These are phyloP conservation scores for Protobothrops flavoviridis DNA, from an alignment of 2,113 vertebrate genomes.

Conservation along the genomic window DNA sequence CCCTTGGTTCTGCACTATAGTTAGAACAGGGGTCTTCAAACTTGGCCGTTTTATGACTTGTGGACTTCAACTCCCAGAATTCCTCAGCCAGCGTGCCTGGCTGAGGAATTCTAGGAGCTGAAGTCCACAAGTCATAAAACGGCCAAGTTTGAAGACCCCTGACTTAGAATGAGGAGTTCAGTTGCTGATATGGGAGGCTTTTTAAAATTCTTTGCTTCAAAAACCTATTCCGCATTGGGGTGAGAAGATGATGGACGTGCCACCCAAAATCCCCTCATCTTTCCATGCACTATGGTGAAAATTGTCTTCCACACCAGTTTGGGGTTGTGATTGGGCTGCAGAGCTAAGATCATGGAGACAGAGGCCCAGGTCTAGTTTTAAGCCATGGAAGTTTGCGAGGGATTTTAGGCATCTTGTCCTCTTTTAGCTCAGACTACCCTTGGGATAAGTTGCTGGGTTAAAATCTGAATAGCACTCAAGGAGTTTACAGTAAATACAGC, in stretches of 20 bases:
- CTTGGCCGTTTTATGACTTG: too few species aligned
- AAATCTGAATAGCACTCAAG: not conserved
- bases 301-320: not conserved
- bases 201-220: not conserved
- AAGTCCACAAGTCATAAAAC: too few species aligned
- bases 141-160: too few species aligned
- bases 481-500: not conserved
- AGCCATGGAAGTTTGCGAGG: not conserved
- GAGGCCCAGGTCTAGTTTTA: not conserved
- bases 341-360: not conserved
- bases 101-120: too few species aligned
- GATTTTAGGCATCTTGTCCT: not conserved
- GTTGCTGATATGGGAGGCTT: not conserved
- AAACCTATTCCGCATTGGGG: not conserved
- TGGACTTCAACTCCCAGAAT: too few species aligned
- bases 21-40: not conserved
- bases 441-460: not conserved
- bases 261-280: not conserved
- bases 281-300: not conserved
- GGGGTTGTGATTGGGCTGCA: not conserved
- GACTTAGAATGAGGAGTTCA: not conserved
- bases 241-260: not conserved
- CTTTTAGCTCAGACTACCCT: not conserved
- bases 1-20: not conserved
- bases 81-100: too few species aligned